A percentile compares a stretch with the other conserved stretches of the same genome.
phyloP scores from a whole-genome alignment of 1,140 invertebrate genomes.

The Tetramorium parvispinum region DNA sequence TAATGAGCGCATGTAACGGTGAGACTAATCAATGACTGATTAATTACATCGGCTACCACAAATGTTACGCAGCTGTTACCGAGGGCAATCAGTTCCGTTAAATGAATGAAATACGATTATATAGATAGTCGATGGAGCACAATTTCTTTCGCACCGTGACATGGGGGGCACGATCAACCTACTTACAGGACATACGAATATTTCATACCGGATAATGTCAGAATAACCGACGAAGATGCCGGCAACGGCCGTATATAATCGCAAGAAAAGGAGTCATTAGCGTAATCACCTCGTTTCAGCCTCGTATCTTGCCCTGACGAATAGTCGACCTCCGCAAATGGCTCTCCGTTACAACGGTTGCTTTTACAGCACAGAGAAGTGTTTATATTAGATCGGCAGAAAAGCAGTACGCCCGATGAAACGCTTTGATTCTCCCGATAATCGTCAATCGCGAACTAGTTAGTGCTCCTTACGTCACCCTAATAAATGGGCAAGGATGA shows the following conservation, averaged over 20 bases:
- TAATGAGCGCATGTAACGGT: background rate
- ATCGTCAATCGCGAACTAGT: conserved; percentile 25
- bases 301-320: background rate
- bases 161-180: background rate
- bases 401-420: conserved; percentile 18
- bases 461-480: conserved; percentile 51
- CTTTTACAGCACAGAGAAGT: background rate
- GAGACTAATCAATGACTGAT: conserved; percentile 16
- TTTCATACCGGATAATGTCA: background rate
- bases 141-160: background rate
- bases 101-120: background rate
- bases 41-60: conserved; percentile 9
- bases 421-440: conserved; percentile 51
- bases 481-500: background rate
- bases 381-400: conserved; percentile 24
- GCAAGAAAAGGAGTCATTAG: conserved; percentile 32
- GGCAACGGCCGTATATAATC: conserved; percentile 46
- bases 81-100: conserved; percentile 5
- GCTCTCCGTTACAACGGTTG: conserved; percentile 1
- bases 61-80: conserved; percentile 16
- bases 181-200: conserved; percentile 29
- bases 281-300: conserved; percentile 6
- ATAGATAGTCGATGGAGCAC: background rate
- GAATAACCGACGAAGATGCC: conserved; percentile 19
- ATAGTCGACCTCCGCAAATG: background rate